phyloP scores from a whole-genome alignment of 2,113 vertebrate genomes.

The Paradoxurus hermaphroditus region DNA sequence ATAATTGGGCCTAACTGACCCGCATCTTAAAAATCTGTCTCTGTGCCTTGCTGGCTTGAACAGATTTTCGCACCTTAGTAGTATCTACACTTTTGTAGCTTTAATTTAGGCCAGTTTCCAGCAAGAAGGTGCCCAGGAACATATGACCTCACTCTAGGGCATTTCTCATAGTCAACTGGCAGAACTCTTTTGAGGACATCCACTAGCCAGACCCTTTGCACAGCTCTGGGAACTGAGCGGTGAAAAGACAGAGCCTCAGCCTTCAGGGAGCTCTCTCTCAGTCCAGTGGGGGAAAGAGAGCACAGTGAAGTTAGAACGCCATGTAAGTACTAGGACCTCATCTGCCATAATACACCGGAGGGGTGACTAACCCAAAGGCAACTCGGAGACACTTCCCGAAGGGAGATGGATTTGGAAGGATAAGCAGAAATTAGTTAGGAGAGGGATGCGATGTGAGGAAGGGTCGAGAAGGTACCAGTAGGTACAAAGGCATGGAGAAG shows the following conservation, averaged over 20 bases:
- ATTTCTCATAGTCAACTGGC: not conserved
- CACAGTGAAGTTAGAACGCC: not conserved
- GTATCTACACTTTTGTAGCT: not conserved
- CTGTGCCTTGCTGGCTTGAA: not conserved
- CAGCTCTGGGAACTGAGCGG: not conserved
- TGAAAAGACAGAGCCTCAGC: not conserved
- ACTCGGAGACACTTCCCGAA: not conserved
- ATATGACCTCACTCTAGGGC: not conserved
- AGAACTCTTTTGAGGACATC: not conserved
- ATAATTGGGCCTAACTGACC: not conserved
- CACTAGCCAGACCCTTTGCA: not conserved
- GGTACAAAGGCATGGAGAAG: not conserved
- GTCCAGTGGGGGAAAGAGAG: not conserved
- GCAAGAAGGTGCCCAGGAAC: not conserved
- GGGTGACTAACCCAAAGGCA: not conserved
- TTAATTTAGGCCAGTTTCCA: conserved; percentile 17
- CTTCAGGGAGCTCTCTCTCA: not conserved
- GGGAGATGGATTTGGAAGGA: not conserved
- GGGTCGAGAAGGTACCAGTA: not conserved
- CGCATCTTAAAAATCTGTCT: conserved; percentile 17
- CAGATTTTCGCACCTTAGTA: not conserved
- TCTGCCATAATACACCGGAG: not conserved
- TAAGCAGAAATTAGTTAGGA: not conserved
- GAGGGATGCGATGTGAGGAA: not conserved
- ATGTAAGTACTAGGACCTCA: not conserved